Percentiles rank a stretch among this genome's conserved stretches.
Evolutionary conservation across 2,888 invertebrate genomes (phyloP).

Genomic region (Capitulum mitella): DNA sequence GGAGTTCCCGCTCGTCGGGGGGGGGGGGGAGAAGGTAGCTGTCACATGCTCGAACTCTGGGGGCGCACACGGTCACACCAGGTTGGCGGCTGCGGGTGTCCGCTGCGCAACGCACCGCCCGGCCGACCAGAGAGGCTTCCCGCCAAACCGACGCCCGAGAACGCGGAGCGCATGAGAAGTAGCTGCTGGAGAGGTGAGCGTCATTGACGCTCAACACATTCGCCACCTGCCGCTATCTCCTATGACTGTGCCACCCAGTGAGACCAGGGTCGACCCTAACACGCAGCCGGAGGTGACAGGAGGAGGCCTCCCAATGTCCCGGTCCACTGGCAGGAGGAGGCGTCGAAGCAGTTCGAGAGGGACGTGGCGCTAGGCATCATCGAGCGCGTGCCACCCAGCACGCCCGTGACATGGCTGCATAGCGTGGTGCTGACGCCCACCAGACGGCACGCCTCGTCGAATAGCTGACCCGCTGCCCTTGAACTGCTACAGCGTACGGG

Average conservation of each 20-base stretch:
- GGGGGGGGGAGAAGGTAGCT: no score
- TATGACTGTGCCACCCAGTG: slow-evolving; percentile 10
- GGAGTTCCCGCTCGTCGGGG: not conserved
- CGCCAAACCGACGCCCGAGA: not conserved
- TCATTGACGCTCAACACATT: slow-evolving; percentile 17
- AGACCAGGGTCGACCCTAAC: not conserved
- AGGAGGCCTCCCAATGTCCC: not conserved
- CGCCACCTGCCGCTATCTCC: not conserved
- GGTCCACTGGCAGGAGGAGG: slow-evolving; percentile 12
- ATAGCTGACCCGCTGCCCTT: slow-evolving; percentile 10
- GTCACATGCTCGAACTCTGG: not conserved
- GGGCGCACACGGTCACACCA: no score
- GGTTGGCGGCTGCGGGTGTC: not conserved
- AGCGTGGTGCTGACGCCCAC: not conserved
- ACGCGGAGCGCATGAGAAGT: not conserved
- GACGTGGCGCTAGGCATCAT: slow-evolving; percentile 25
- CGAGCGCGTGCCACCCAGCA: slow-evolving; percentile 15
- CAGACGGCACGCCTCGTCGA: slow-evolving; percentile 11
- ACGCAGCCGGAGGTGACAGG: not conserved
- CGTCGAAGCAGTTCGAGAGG: not conserved
- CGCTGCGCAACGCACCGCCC: not conserved
- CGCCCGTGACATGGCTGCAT: slow-evolving; percentile 4
- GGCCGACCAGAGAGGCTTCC: not conserved
- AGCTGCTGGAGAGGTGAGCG: slow-evolving; percentile 11
- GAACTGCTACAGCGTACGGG: slow-evolving; percentile 15